Conservation (phyloP, 2,797 vertebrate genomes). For the Enteromius treurensis region DNA sequence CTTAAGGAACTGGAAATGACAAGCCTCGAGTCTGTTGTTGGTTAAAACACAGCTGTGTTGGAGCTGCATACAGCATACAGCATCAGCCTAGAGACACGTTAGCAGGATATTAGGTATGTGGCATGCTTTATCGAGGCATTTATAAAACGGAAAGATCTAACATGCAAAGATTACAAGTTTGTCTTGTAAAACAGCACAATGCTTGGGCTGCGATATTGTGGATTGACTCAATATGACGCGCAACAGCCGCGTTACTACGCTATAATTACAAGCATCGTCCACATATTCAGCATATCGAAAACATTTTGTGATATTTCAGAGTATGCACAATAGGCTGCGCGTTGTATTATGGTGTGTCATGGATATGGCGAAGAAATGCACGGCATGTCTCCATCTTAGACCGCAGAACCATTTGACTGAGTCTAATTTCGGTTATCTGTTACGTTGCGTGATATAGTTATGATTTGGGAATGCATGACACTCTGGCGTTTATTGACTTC, state of each 20-base stretch:
- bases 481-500: background rate
- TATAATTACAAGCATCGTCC: background rate
- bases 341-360: background rate
- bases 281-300: background rate
- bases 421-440: background rate
- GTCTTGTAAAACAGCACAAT: background rate
- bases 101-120: slow-evolving; percentile 9
- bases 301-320: background rate
- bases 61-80: background rate
- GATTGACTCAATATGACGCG: background rate
- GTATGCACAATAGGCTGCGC: background rate
- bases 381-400: slow-evolving; percentile 29
- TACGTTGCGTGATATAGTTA: background rate
- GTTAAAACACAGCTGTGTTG: slow-evolving; percentile 5
- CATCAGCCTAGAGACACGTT: background rate
- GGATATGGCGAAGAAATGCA: background rate
- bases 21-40: slow-evolving; percentile 31
- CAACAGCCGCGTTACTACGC: background rate
- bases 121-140: background rate
- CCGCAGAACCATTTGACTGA: background rate
- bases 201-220: background rate
- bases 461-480: background rate
- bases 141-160: background rate
- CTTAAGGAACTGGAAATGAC: slow-evolving; percentile 50
- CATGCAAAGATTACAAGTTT: background rate